Evolutionary conservation across 1,140 invertebrate genomes (phyloP).

Genomic region (Platorchestia sp.): DNA sequence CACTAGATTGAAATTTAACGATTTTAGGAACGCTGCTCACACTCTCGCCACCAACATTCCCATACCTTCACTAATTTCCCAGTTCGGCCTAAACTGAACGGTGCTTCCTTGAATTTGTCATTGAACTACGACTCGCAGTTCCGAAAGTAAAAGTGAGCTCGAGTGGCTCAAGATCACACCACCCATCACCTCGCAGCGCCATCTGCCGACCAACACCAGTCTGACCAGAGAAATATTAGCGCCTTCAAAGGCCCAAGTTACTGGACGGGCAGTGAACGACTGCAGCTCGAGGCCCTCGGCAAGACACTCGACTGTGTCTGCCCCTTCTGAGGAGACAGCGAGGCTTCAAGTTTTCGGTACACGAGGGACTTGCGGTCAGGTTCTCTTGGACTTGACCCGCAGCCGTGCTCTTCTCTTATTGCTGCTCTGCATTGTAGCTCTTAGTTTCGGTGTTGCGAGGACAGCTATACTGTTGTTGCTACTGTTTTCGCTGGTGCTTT

Average conservation of each 20-base stretch:
- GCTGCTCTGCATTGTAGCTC: background rate
- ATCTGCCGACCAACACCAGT: background rate
- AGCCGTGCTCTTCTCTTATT: background rate
- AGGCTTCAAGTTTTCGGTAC: too few species aligned
- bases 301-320: background rate
- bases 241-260: background rate
- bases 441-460: too few species aligned
- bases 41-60: too few species aligned
- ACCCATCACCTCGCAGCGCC: too few species aligned
- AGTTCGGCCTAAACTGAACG: too few species aligned
- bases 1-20: too few species aligned
- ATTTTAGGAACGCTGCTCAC: too few species aligned
- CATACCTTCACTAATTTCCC: too few species aligned
- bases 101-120: background rate
- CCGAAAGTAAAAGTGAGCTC: too few species aligned
- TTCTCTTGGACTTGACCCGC: background rate
- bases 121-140: background rate
- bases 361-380: too few species aligned
- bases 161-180: too few species aligned
- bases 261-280: background rate
- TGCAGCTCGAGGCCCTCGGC: background rate
- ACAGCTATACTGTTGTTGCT: too few species aligned
- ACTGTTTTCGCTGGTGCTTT: background rate
- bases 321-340: background rate
- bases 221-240: background rate